Conservation (phyloP, 2,797 vertebrate species). For the Amphiprion clarkii region DNA sequence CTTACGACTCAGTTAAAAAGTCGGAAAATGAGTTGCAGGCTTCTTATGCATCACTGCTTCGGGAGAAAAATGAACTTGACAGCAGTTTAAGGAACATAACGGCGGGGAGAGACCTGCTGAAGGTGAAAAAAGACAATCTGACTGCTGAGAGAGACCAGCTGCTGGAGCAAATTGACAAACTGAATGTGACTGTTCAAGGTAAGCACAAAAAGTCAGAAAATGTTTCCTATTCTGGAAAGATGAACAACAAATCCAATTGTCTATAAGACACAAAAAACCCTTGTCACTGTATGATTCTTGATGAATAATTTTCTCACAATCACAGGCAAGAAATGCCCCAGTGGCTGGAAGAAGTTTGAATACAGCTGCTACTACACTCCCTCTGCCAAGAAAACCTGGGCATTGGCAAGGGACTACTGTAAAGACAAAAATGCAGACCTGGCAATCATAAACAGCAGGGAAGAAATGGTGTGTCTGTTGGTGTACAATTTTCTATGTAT, state of each 20-base stretch:
- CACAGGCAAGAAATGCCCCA: conserved; percentile 57
- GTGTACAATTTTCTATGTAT: not conserved
- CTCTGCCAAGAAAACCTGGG: conserved; percentile 61
- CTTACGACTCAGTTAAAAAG: conserved; percentile 3
- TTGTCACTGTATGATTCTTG: not conserved
- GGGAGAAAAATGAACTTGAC: conserved; percentile 51
- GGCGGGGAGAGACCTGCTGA: conserved; percentile 41
- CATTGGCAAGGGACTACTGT: conserved; percentile 54
- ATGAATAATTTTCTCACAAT: conserved; percentile 1
- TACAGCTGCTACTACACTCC: conserved; percentile 74
- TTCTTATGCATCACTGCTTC: not conserved
- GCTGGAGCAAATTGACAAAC: conserved; percentile 6
- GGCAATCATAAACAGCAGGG: conserved; percentile 57
- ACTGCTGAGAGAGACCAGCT: conserved; percentile 53
- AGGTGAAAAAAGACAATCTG: conserved; percentile 45
- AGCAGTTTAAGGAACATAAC: conserved; percentile 1
- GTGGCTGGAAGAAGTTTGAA: conserved; percentile 62
- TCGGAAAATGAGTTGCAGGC: conserved; percentile 24
- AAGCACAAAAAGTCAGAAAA: not conserved
- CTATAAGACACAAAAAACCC: not conserved
- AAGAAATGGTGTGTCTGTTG: conserved; percentile 72
- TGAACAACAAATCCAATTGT: too few species aligned
- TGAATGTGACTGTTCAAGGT: conserved; percentile 45
- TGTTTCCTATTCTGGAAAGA: too few species aligned
- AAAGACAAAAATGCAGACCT: conserved; percentile 61